Evolutionary conservation across 1,140 invertebrate genomes (phyloP).

Genomic region (Aphelinus certus): DNA sequence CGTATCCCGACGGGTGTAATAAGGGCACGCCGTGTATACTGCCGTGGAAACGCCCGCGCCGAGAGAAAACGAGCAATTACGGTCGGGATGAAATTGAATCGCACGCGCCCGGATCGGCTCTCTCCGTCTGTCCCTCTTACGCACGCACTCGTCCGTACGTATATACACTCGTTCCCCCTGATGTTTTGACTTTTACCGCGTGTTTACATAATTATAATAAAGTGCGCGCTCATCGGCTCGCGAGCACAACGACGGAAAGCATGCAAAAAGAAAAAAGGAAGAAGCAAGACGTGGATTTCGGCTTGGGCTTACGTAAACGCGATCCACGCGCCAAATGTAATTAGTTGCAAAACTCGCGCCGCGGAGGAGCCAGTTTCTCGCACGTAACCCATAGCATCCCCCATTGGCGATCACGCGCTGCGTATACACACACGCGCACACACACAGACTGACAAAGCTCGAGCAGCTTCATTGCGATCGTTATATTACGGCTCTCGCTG

Average conservation of each 20-base stretch:
- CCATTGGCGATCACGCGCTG: constrained; percentile 8
- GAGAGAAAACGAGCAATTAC: no score
- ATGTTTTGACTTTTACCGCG: neutral
- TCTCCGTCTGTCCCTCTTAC: no score
- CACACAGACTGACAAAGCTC: neutral
- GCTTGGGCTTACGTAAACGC: constrained; percentile 19
- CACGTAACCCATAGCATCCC: constrained; percentile 32
- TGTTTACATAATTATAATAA: constrained; percentile 28
- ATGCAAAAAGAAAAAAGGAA: constrained; percentile 7
- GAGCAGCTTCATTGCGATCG: constrained; percentile 25
- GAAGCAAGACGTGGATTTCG: constrained; percentile 16
- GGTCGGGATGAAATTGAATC: no score
- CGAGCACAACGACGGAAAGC: neutral
- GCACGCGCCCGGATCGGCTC: no score
- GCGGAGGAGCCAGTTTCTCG: constrained; percentile 8
- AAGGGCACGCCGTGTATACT: no score
- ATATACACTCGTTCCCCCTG: no score
- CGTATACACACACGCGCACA: neutral
- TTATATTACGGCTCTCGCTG: constrained; percentile 10
- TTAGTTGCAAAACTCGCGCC: constrained; percentile 33
- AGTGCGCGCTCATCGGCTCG: neutral
- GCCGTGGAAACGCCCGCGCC: no score
- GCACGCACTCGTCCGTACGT: no score
- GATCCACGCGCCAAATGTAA: constrained; percentile 25
- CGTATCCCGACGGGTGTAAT: no score